A percentile compares a stretch with the other conserved stretches of the same genome.
These are phyloP conservation scores for Tenthredo amoena DNA, from an alignment of 2,888 invertebrate genomes.

Conservation along the genomic window DNA sequence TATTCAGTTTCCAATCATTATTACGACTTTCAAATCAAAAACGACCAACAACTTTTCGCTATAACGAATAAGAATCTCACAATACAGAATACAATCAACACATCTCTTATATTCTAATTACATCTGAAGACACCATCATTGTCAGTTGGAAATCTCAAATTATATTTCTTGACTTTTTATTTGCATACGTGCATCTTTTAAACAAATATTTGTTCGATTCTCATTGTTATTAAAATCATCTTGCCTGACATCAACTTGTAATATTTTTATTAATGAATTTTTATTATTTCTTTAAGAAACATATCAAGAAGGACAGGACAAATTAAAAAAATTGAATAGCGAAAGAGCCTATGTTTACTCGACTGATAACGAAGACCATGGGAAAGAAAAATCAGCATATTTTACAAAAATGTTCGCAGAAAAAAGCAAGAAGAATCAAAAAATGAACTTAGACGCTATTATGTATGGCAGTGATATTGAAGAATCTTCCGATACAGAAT, in stretches of 20 bases:
- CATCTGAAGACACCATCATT: slow-evolving; percentile 2
- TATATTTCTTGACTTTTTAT: not conserved
- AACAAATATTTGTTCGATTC: not conserved
- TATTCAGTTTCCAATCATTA: slow-evolving; percentile 2
- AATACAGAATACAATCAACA: slow-evolving; percentile 2
- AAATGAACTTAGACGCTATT: not conserved
- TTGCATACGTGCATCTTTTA: not conserved
- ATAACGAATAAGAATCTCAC: slow-evolving; percentile 2
- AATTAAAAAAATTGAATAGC: not conserved
- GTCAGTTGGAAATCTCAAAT: not conserved
- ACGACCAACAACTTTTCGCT: not conserved
- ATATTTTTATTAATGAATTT: not conserved
- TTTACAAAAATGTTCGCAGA: slow-evolving; percentile 7
- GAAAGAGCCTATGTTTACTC: slow-evolving; percentile 7
- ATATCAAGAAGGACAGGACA: slow-evolving; percentile 2
- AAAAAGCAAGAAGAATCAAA: not conserved
- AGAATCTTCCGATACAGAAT: not conserved
- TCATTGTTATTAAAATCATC: slow-evolving; percentile 2
- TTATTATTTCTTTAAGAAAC: not conserved
- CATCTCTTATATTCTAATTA: not conserved
- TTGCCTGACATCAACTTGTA: slow-evolving; percentile 2
- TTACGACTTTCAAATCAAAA: not conserved
- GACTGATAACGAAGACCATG: not conserved
- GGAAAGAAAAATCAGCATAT: not conserved
- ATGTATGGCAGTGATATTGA: not conserved